Percentiles rank a stretch among this genome's conserved stretches.
Conservation (phyloP, 2,113 vertebrate genomes). For the Jacana jacana region DNA sequence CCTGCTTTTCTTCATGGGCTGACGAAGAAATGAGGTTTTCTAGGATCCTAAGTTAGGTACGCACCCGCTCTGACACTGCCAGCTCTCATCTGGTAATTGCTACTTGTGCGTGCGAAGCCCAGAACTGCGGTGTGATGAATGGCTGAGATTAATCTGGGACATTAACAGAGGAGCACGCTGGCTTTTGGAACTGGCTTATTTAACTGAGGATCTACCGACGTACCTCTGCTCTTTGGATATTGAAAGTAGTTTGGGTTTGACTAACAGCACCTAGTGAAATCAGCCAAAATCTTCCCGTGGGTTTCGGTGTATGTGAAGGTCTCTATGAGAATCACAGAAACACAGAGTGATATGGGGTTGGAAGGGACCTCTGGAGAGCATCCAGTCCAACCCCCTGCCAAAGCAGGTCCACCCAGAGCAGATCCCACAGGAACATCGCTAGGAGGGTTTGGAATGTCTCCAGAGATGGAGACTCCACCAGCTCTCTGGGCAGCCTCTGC, state of each 20-base stretch:
- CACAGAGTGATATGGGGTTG: too few relatives aligned
- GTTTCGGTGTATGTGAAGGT: not conserved
- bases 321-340: not conserved
- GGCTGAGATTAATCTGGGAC: not conserved
- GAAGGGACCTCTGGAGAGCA: too few relatives aligned
- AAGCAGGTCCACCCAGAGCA: too few relatives aligned
- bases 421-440: too few relatives aligned
- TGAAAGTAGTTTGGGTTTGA: not conserved
- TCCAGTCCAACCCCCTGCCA: too few relatives aligned
- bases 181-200: not conserved
- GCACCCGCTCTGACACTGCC: not conserved
- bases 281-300: not conserved
- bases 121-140: not conserved
- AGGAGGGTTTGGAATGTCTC: too few relatives aligned
- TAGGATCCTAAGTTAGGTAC: not conserved
- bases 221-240: not conserved
- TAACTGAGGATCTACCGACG: not conserved
- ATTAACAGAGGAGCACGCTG: not conserved
- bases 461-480: too few relatives aligned
- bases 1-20: not conserved
- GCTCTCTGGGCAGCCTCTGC: too few relatives aligned
- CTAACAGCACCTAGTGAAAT: not conserved
- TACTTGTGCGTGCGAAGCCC: rapidly evolving
- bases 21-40: not conserved
- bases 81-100: not conserved